A percentile compares a stretch with the other conserved stretches of the same genome.
Conservation (phyloP, 2,797 vertebrate species). For the Scleropages formosus region DNA sequence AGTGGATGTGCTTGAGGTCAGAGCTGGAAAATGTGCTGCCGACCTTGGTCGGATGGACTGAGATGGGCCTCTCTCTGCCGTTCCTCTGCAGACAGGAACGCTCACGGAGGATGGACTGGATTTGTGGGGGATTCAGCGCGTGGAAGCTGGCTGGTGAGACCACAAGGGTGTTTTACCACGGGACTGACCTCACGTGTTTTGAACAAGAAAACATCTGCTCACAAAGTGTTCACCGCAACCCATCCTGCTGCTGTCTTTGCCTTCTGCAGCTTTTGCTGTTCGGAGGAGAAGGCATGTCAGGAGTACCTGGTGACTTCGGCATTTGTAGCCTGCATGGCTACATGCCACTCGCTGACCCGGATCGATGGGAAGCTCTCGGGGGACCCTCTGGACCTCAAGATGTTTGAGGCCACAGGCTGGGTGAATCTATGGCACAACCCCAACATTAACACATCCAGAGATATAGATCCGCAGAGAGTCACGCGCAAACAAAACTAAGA, state of each 20-base stretch:
- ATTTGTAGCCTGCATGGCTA: constrained; percentile 96
- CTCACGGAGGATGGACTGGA: constrained; percentile 96
- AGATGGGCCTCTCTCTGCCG: background rate
- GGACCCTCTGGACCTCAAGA: constrained; percentile 95
- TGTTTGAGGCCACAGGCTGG: constrained; percentile 98
- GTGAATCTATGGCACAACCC: constrained; percentile 69
- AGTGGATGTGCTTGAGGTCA: background rate
- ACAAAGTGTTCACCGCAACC: background rate
- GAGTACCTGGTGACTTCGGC: constrained; percentile 85
- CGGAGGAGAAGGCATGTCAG: constrained; percentile 83
- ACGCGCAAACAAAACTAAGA: too few relatives aligned
- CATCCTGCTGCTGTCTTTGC: background rate
- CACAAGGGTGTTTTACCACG: background rate
- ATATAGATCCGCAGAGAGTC: background rate
- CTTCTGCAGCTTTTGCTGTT: constrained; percentile 77
- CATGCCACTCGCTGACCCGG: constrained; percentile 97
- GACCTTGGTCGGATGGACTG: background rate
- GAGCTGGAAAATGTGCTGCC: background rate
- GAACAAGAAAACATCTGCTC: background rate
- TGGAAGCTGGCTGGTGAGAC: constrained; percentile 77
- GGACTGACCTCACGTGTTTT: background rate
- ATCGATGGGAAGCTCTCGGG: constrained; percentile 95
- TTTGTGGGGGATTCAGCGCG: constrained; percentile 90
- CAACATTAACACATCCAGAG: background rate
- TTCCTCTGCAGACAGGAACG: constrained; percentile 82